These are phyloP conservation scores for Indicator maculatus DNA, from an alignment of 2,113 vertebrate species.

Conservation along the genomic window DNA sequence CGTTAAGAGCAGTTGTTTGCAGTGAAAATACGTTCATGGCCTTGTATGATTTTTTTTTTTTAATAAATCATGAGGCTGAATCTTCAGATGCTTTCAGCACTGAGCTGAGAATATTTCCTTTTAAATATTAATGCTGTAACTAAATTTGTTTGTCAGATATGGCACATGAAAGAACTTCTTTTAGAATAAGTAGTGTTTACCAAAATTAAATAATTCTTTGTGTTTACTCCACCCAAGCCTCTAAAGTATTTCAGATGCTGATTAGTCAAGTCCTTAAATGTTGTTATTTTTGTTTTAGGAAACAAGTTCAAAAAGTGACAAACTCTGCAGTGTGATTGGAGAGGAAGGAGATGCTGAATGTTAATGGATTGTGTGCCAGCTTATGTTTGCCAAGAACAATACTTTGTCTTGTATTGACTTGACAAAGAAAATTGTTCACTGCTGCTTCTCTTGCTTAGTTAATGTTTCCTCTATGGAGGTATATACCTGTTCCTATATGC, in stretches of 20 bases:
- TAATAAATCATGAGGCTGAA: conserved; percentile 86
- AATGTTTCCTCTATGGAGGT: background rate
- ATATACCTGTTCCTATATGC: background rate
- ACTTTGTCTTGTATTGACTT: background rate
- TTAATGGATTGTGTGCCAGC: background rate
- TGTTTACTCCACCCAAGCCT: background rate
- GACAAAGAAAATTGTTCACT: background rate
- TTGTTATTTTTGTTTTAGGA: conserved; percentile 34
- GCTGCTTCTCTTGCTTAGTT: background rate
- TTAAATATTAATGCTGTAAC: conserved; percentile 85
- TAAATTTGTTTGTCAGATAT: conserved; percentile 72
- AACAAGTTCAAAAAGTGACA: background rate
- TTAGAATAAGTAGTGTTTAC: conserved; percentile 27
- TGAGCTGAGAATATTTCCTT: conserved; percentile 85
- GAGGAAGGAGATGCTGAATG: background rate
- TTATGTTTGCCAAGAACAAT: background rate
- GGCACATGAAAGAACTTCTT: conserved; percentile 73
- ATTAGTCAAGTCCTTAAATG: background rate
- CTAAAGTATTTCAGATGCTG: conserved; percentile 10
- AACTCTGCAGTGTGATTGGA: background rate
- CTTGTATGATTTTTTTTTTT: conserved; percentile 63
- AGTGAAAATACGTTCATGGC: conserved; percentile 40
- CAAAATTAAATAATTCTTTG: conserved; percentile 11
- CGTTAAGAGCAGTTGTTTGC: conserved; percentile 55
- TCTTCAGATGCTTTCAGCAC: conserved; percentile 81